Percentiles rank a stretch among this genome's conserved stretches.
phyloP scores from a whole-genome alignment of 2,797 vertebrate species.

The Eulemur mongoz region DNA sequence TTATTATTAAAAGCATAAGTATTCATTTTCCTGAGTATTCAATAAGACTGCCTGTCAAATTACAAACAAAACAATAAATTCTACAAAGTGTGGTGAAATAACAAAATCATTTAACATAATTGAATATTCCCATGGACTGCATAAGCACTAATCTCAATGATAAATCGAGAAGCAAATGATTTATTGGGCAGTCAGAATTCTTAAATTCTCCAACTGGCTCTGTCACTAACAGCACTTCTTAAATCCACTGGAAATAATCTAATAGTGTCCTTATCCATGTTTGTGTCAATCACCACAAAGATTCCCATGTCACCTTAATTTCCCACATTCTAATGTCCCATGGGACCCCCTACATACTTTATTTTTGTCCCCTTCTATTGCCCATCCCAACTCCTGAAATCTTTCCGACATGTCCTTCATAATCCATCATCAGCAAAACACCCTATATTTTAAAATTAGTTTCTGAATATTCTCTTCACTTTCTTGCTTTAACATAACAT shows the following conservation, averaged over 20 bases:
- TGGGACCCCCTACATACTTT: not conserved
- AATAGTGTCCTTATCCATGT: not conserved
- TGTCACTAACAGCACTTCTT: not conserved
- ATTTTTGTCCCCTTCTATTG: not conserved
- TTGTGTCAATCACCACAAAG: not conserved
- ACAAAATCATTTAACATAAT: constrained; percentile 54
- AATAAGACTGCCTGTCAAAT: constrained; percentile 32
- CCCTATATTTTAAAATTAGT: not conserved
- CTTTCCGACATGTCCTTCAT: not conserved
- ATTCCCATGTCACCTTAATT: not conserved
- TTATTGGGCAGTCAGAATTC: not conserved
- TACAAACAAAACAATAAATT: constrained; percentile 61
- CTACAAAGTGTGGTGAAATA: constrained; percentile 44
- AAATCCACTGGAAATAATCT: constrained; percentile 7
- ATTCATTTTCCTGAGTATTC: constrained; percentile 53
- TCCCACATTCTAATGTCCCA: not conserved
- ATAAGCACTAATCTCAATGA: constrained; percentile 32
- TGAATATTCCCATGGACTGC: constrained; percentile 2
- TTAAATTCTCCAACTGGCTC: constrained; percentile 20
- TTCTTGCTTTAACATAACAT: not conserved
- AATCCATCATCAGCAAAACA: not conserved
- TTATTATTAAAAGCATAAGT: constrained; percentile 56
- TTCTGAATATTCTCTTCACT: not conserved
- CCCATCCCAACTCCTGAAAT: not conserved
- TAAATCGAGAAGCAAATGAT: not conserved